Percentiles rank a stretch among this genome's conserved stretches.
phyloP scores from a whole-genome alignment of 2,888 invertebrate genomes.

The Eutolmus rufibarbis region DNA sequence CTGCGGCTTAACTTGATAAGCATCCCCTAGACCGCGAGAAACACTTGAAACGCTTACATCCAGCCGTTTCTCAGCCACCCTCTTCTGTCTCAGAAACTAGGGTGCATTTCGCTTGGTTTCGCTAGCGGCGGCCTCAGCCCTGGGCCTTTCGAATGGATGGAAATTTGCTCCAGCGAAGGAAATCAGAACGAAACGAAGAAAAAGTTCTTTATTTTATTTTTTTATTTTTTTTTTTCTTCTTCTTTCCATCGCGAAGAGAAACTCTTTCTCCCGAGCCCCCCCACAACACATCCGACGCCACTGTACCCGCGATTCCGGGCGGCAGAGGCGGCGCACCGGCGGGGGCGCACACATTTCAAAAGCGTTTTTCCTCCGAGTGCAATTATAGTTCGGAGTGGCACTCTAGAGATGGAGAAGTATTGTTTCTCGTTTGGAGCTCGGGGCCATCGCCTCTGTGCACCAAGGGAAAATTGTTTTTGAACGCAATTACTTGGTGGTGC shows the following conservation, averaged over 20 bases:
- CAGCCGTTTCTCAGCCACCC: not conserved
- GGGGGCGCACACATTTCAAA: slow-evolving; percentile 21
- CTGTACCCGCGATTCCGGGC: not conserved
- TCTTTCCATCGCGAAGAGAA: not conserved
- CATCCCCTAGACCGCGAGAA: not conserved
- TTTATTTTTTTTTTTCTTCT: not conserved
- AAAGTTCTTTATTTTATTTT: not conserved
- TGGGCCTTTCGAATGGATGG: not conserved
- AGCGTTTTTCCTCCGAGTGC: slow-evolving; percentile 29
- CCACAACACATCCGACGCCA: not conserved
- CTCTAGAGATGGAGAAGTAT: slow-evolving; percentile 30
- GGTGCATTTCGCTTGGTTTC: not conserved
- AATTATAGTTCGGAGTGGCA: slow-evolving; percentile 33
- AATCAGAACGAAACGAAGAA: not conserved
- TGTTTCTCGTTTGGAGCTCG: slow-evolving; percentile 21
- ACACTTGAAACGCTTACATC: not conserved
- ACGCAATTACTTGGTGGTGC: not conserved
- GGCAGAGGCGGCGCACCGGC: not conserved
- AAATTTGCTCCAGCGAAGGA: not conserved
- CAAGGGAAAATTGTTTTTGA: slow-evolving; percentile 32
- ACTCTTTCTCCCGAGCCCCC: not conserved
- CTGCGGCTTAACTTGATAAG: slow-evolving; percentile 19
- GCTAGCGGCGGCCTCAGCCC: not conserved
- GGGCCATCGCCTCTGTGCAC: not conserved
- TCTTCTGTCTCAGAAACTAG: not conserved